Evolutionary conservation across 2,113 vertebrate genomes (phyloP), one percentile per base, ranked within the genome.

Genomic region (Oenanthe oenanthe): DNA sequence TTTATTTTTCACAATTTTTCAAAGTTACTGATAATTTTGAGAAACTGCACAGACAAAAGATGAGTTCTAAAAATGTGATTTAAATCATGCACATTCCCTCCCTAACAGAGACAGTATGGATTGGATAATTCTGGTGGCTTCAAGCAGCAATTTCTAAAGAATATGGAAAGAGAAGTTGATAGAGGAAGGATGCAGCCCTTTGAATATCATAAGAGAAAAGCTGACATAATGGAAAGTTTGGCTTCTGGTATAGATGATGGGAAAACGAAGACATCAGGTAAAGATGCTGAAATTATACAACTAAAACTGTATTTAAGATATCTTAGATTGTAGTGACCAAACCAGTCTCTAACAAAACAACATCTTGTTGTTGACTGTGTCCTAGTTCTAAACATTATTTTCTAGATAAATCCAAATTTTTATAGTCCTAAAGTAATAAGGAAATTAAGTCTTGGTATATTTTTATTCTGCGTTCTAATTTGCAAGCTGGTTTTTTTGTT

Each of bases 71-170:
- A 80, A 85, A 16, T 22, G 13, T 31, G 2, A 31, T 70, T 83
- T 66, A 86, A 95, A 26, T 92, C 4, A 25, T 70, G 50, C 25
- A 24, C 22, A 1, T 95, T 97, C 68, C 85, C 15, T 96, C n/a
- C 77, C 58, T 84, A 91, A 91, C 96, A 99, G 99, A 98, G 57
- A 76, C 98, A 98, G 48, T 99, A 99, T 97, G 99, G 99, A 22
- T 89, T 99, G 95, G 98, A 99, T 90, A 97, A 98, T 83, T 98
- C 98, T 48, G 99, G 99, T 92, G 99, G 99, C 81, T 99, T 99
- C 93, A 98, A 98, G 89, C 98, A 98, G 47, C 99, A 99, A 62
- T 98, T 98, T 65, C 96, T 99, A 62, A 98, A 93, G 85, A 98
- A 97, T 78, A 98, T 99, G 98, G 98, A 99, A 97, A 98, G 90